Percentiles rank a stretch among this genome's conserved stretches.
Evolutionary conservation across 2,888 invertebrate genomes (phyloP).

Genomic region (Antitype chi): DNA sequence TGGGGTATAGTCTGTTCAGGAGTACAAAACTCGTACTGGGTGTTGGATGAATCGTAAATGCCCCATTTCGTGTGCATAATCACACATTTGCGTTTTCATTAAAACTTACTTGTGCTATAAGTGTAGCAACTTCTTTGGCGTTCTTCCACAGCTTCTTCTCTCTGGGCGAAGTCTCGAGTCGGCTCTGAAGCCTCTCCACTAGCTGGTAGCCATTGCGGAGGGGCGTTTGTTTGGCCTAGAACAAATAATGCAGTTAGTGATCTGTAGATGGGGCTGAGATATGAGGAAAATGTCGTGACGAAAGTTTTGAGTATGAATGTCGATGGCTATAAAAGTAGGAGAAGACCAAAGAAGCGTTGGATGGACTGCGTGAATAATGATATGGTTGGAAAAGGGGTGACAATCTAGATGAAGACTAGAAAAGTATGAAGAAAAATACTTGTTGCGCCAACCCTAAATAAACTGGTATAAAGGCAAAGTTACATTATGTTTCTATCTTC

Average conservation of each 20-base stretch:
- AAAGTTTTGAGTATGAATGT: not conserved
- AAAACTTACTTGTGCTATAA: slow-evolving; percentile 83
- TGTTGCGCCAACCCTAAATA: not conserved
- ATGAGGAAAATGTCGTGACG: not conserved
- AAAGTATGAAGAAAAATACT: not conserved
- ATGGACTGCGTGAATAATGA: not conserved
- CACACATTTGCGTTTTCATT: too few species aligned
- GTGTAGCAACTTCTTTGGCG: slow-evolving; percentile 85
- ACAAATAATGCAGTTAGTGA: slow-evolving; percentile 33
- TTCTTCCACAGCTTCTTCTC: slow-evolving; percentile 88
- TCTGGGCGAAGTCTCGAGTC: slow-evolving; percentile 80
- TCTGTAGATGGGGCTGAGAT: not conserved
- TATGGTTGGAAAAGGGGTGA: not conserved
- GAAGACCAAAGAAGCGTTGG: not conserved
- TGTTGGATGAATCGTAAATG: not conserved
- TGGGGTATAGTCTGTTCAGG: not conserved
- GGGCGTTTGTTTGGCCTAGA: slow-evolving; percentile 84
- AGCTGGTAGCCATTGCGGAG: slow-evolving; percentile 78
- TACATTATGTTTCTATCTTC: not conserved
- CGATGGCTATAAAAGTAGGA: not conserved
- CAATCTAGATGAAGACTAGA: not conserved
- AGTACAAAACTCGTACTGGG: too few species aligned
- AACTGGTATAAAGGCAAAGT: not conserved
- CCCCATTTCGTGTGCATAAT: too few species aligned
- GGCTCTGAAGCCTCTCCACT: slow-evolving; percentile 82